These are phyloP conservation scores for Coelinius sp. DNA, from an alignment of 2,888 invertebrate species.

Conservation along the genomic window DNA sequence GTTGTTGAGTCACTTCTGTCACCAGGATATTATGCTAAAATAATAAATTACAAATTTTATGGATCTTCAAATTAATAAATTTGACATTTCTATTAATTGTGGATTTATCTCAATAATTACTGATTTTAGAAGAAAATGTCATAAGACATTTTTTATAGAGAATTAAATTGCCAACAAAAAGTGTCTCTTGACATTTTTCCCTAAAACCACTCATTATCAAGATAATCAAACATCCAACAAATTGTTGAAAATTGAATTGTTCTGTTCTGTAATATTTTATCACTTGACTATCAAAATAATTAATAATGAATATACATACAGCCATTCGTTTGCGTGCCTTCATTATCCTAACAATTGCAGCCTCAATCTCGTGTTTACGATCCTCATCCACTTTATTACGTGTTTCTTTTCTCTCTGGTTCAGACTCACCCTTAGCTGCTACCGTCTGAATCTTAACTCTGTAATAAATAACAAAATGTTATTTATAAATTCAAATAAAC, in stretches of 20 bases:
- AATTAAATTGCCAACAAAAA: too few species aligned
- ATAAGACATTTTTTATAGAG: too few species aligned
- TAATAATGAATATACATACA: conserved; percentile 73
- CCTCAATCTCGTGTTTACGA: conserved; percentile 99
- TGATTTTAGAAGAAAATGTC: background rate
- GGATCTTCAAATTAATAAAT: background rate
- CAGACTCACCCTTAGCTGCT: conserved; percentile 96
- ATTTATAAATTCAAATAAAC: background rate
- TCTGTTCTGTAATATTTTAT: background rate
- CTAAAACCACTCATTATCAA: too few species aligned
- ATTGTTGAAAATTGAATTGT: background rate
- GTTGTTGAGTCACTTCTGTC: conserved; percentile 97
- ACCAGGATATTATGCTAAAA: conserved; percentile 91
- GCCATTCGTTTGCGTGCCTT: conserved; percentile 96
- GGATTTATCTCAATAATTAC: too few species aligned
- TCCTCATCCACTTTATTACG: conserved; percentile 98
- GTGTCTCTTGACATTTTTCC: too few species aligned
- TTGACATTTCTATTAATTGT: too few species aligned
- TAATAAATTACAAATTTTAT: too few species aligned
- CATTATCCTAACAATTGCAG: conserved; percentile 99
- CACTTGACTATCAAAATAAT: too few species aligned
- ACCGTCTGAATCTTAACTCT: conserved; percentile 96
- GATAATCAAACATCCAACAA: background rate
- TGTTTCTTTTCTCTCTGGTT: conserved; percentile 99
- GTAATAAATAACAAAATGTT: conserved; percentile 31